Evolutionary conservation across 2,797 vertebrate species (phyloP), one percentile per base, ranked within the genome.

Genomic region (Chloroceryle amazona): DNA sequence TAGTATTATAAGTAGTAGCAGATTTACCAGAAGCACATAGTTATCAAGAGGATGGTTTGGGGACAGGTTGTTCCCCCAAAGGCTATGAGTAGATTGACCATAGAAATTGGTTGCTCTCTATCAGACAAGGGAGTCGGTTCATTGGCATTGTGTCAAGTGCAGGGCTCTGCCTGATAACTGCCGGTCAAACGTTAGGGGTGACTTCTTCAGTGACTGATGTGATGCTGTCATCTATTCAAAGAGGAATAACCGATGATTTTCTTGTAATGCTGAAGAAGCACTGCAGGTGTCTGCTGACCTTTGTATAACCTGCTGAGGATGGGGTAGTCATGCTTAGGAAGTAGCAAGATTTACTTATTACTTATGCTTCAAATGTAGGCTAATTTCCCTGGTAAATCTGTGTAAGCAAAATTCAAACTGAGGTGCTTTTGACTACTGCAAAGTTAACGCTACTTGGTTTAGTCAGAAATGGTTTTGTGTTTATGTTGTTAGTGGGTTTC

Each of bases 341-440:
- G 51, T 71, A 66, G 42, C 28, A 91, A 49, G 81, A 35, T 88
- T 91, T 89, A 21, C 42, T 16, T 35, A 74, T 91, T 94, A 68
- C 52, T 95, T 94, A 92, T 46, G 80, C 93, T 95, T 96, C 88
- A 84, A 51, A 94, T 65, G 49, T 96, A n/a, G 85, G 70, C 84
- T 94, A 60, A 80, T 95, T 95, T 94, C 72, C 71, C 26, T 29
- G 15, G 90, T 63, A 92, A 96, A 79, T 91, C 61, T 65, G 8
- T 44, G 60, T 51, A 57, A 72, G 62, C 33, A 95, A 42, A 57
- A 72, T 73, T 89, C 23, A 33, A 35, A 13, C 68, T 85, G 94
- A 90, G 80, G 82, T 72, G 70, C 35, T 72, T 89, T 42, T 91
- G 58, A 39, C 10, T 39, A 18, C 33, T 26, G 16, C 35, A 17